Evolutionary conservation across 2,888 invertebrate species (phyloP), one percentile per base, ranked within the genome.

Genomic region (Eurois occulta): DNA sequence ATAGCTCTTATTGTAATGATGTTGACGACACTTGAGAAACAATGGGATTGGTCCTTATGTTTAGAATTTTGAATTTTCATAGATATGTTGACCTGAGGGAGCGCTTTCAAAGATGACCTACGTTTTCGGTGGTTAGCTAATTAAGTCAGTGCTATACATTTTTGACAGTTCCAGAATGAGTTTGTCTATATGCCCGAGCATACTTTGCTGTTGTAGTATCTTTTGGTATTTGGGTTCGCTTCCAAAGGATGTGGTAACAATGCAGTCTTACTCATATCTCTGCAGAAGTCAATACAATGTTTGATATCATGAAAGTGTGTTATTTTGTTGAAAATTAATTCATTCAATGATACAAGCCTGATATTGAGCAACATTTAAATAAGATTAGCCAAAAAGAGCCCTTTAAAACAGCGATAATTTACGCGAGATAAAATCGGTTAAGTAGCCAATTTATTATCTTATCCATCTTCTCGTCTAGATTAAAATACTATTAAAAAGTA

Each of bases 401-500:
- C 58, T 73, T 70, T 62, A 35, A 64, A 72, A 76, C 32, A 58
- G 28, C 28, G 18, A 80, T 72, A 60, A 83, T 76, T 83, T 65
- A 73, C 55, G 10, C 16, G 2, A 48, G n/a, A 66, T 67, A 46
- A 11, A 62, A 52, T 28, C 41, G n/a, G 55, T 28, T 67, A 72
- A 75, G 46, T 32, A 70, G 35, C 32, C n/a, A 21, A 75, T 85
- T 70, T 43, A 85, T 81, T 60, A 67, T 38, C 46, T n/a, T 64
- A 62, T 72, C 58, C 46, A 62, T 72, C 35, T 69, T 72, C 24
- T 32, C 32, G 41, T 52, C 66, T 38, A 35, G 46, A 78, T 85
- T 78, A 65, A 81, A 80, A 75, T 65, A 71, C 18, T 52, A 64
- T 68, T 60, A 55, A 81, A 75, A 83, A 16, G 21, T 41, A 52